Evolutionary conservation across 2,888 invertebrate genomes (phyloP).

Genomic region (Eupithecia tripunctaria): DNA sequence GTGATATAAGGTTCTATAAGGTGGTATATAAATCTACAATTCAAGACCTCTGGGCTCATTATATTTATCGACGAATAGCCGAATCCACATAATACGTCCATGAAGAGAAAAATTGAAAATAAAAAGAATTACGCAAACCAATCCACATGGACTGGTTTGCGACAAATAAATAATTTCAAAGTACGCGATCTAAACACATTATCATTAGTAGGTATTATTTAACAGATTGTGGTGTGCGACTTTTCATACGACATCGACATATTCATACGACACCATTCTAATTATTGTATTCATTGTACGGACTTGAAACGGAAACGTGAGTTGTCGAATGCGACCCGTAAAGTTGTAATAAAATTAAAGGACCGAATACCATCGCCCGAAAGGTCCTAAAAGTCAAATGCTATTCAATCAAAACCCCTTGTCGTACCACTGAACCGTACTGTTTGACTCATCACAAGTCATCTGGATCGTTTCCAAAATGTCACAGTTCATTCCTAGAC

Average conservation of each 20-base stretch:
- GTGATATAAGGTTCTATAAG: too few relatives aligned
- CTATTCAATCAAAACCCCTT: not conserved
- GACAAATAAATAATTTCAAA: too few relatives aligned
- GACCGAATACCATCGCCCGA: not conserved
- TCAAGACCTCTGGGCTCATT: too few relatives aligned
- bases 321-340: not conserved
- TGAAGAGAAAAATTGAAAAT: not conserved
- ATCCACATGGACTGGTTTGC: too few relatives aligned
- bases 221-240: too few relatives aligned
- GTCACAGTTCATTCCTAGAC: slow-evolving; percentile 17
- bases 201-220: too few relatives aligned
- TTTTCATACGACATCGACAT: too few relatives aligned
- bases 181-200: too few relatives aligned
- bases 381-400: not conserved
- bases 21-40: too few relatives aligned
- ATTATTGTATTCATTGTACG: too few relatives aligned
- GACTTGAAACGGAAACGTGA: not conserved
- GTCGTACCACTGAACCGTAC: not conserved
- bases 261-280: too few relatives aligned
- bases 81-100: not conserved
- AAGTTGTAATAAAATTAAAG: not conserved
- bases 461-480: slow-evolving; percentile 26
- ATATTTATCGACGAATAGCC: not conserved
- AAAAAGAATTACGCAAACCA: too few relatives aligned
- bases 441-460: not conserved